Conservation (phyloP, 2,113 vertebrate species). For the Trochalopteron elliotii region DNA sequence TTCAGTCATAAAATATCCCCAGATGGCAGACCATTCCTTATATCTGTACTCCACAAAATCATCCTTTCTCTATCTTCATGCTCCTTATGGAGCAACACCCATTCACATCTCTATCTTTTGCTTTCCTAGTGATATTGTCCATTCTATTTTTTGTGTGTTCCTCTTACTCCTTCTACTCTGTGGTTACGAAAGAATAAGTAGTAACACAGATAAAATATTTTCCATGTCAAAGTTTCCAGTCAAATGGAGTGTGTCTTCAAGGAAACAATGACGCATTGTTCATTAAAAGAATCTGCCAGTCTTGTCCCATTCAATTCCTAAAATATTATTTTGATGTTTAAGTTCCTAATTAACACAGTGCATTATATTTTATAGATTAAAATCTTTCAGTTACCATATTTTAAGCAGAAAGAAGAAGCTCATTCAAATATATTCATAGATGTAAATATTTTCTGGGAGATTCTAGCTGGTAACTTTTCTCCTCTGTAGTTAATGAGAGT, state of each 20-base stretch:
- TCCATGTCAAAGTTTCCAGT: background rate
- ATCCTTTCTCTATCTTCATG: background rate
- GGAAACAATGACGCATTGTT: background rate
- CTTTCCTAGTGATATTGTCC: background rate
- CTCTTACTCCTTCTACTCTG: background rate
- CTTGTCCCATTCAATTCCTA: background rate
- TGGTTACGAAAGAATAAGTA: background rate
- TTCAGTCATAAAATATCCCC: background rate
- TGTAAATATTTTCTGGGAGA: background rate
- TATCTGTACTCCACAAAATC: background rate
- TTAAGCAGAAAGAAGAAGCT: background rate
- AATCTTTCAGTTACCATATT: background rate
- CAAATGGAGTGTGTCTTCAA: background rate
- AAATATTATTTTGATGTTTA: background rate
- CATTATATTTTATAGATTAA: background rate
- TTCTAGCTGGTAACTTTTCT: background rate
- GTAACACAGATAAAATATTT: background rate
- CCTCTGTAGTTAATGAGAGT: background rate
- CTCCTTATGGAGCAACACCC: background rate
- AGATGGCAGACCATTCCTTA: background rate
- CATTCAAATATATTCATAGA: background rate
- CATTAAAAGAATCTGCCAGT: background rate
- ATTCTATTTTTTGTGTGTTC: background rate
- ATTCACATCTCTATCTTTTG: background rate
- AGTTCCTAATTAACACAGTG: background rate